phyloP scores from a whole-genome alignment of 37 sponge, comb jelly and placozoan species.

The Theonella swinhoei region DNA sequence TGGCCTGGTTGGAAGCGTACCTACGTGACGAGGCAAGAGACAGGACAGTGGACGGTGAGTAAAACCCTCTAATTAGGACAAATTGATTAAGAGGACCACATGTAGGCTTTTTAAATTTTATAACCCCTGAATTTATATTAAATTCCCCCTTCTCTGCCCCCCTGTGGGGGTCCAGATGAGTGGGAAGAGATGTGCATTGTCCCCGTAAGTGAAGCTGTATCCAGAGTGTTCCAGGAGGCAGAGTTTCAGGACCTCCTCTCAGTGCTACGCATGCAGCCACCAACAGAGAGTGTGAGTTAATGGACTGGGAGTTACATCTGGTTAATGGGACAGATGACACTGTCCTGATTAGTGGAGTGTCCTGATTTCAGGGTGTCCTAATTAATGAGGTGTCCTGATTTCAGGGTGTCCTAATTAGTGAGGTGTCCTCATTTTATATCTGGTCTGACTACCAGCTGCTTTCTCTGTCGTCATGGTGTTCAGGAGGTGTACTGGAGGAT shows the following conservation, averaged over 20 bases:
- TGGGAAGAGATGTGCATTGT: slow-evolving; percentile 83
- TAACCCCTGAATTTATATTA: background rate
- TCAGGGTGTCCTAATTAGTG: no score
- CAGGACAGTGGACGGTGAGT: slow-evolving; percentile 72
- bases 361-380: no score
- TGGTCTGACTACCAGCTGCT: background rate
- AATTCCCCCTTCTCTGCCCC: background rate
- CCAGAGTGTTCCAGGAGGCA: slow-evolving; percentile 22
- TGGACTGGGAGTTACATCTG: background rate
- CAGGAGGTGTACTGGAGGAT: slow-evolving; percentile 86
- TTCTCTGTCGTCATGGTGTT: background rate
- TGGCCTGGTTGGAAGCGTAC: slow-evolving; percentile 78
- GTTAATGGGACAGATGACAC: background rate
- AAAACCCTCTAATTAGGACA: background rate
- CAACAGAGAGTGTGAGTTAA: slow-evolving; percentile 49
- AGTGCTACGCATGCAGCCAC: slow-evolving; percentile 62
- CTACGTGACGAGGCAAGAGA: slow-evolving; percentile 80
- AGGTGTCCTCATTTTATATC: background rate
- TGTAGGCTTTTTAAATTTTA: background rate
- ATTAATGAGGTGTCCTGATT: no score
- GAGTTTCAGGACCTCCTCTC: slow-evolving; percentile 52
- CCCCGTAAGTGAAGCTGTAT: slow-evolving; percentile 42
- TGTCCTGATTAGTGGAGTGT: no score
- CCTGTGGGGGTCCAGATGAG: slow-evolving; percentile 40
- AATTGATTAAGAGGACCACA: background rate